A percentile compares a stretch with the other conserved stretches of the same genome.
These are phyloP conservation scores for Mesitornis unicolor DNA, from an alignment of 2,113 vertebrate species.

Conservation along the genomic window DNA sequence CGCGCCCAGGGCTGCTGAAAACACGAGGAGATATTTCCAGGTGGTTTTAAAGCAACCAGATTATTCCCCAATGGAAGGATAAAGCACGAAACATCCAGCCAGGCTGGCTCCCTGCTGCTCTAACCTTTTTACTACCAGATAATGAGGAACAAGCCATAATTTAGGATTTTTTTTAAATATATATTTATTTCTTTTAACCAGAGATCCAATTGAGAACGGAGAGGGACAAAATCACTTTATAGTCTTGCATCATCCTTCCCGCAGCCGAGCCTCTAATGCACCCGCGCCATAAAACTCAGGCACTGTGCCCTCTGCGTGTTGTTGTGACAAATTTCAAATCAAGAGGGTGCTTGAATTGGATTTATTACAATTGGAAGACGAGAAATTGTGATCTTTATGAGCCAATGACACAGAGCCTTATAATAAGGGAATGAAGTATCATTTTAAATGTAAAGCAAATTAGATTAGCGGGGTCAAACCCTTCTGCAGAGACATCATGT, in stretches of 20 bases:
- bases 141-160: slow-evolving; percentile 67
- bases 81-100: slow-evolving; percentile 34
- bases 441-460: slow-evolving; percentile 79
- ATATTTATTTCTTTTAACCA: neutral
- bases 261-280: slow-evolving; percentile 8
- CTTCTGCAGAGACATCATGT: slow-evolving; percentile 51
- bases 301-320: slow-evolving; percentile 60
- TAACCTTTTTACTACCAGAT: slow-evolving; percentile 66
- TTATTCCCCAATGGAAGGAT: slow-evolving; percentile 52
- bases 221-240: slow-evolving; percentile 21
- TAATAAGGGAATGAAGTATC: slow-evolving; percentile 75
- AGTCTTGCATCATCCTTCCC: slow-evolving; percentile 50
- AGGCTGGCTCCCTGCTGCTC: slow-evolving; percentile 65
- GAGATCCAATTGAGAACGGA: slow-evolving; percentile 46
- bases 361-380: slow-evolving; percentile 74
- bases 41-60: slow-evolving; percentile 57
- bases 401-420: slow-evolving; percentile 67
- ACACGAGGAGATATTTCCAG: slow-evolving; percentile 55
- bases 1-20: slow-evolving; percentile 44
- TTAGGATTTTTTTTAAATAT: neutral
- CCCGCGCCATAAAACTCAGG: slow-evolving; percentile 32
- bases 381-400: slow-evolving; percentile 75
- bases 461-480: slow-evolving; percentile 74
- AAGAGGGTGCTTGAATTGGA: slow-evolving; percentile 72
- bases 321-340: slow-evolving; percentile 73